These are phyloP conservation scores for Aix galericulata DNA, from an alignment of 2,113 vertebrate species.

Conservation along the genomic window DNA sequence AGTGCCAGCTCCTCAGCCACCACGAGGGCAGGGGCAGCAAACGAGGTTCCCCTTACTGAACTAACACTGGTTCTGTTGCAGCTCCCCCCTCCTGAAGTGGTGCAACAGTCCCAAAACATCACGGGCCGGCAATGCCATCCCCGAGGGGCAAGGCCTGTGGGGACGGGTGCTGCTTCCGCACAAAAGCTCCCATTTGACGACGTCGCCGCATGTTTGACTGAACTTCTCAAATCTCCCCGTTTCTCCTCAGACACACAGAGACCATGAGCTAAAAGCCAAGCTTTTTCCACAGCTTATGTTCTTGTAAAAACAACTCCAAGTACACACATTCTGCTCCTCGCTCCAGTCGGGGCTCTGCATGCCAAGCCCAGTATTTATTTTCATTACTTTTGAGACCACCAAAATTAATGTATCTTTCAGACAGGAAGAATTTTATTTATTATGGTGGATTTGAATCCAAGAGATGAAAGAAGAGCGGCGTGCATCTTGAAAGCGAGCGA, in stretches of 20 bases:
- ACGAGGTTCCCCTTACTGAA: neutral
- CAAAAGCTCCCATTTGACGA: neutral
- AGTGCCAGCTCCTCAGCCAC: neutral
- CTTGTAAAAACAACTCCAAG: conserved; percentile 74
- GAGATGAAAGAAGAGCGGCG: conserved; percentile 71
- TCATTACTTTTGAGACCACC: conserved; percentile 77
- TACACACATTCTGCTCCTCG: conserved; percentile 71
- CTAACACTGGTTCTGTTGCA: neutral
- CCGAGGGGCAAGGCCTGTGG: neutral
- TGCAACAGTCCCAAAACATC: neutral
- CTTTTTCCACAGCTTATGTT: conserved; percentile 73
- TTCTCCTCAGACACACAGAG: neutral
- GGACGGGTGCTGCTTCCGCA: neutral
- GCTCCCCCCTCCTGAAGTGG: neutral
- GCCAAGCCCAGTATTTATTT: conserved; percentile 78
- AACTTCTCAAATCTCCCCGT: conserved; percentile 33
- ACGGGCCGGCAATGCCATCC: neutral
- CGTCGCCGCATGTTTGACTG: conserved; percentile 43
- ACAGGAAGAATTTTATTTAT: conserved; percentile 80
- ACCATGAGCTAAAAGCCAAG: conserved; percentile 28
- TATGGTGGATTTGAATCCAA: conserved; percentile 73
- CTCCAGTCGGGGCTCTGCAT: conserved; percentile 52
- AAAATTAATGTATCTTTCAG: conserved; percentile 79
- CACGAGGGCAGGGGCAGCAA: neutral
- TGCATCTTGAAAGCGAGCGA: neutral